Evolutionary conservation across 2,797 vertebrate species (phyloP), one percentile per base, ranked within the genome.

Genomic region (Lepilemur ruficaudatus): DNA sequence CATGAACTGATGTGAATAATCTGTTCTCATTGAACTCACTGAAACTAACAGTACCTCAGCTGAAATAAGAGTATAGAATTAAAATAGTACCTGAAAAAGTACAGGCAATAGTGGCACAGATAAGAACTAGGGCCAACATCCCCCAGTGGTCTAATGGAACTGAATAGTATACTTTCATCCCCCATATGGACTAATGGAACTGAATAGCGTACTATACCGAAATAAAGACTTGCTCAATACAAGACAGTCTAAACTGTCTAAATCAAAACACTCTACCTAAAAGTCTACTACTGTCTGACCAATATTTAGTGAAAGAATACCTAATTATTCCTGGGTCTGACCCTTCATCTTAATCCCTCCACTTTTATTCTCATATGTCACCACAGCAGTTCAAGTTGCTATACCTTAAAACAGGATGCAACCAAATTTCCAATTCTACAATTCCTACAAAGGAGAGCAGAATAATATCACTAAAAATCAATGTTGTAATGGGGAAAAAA

Each of bases 391-490:
- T 93, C 25, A 93, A 80, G 46, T 32, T 35, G 43, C 78, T 50
- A 79, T 50, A 65, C 35, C 50, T 25, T 84, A 84, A 89, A n/a
- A 79, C 13, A 57, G 61, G 48, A 91, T 28, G n/a, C n/a, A 63
- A 78, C 48, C 23, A 12, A 73, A 28, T 48, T 89, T 81, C 65
- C 55, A 93, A 70, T 55, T 89, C 41, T 78, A 69, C 17, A 67
- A 85, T 35, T 30, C 55, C 61, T 85, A 82, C 20, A 78, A 78
- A 88, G 48, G 20, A 89, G 22, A 90, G 69, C 2, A 89, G 20
- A 85, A 91, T 55, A 48, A 93, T 92, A 30, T 52, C 67, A 57
- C 23, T 46, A 89, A 88, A 95, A 78, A 81, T 75, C 61, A 55
- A 38, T 38, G 22, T 18, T 18, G 32, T 65, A 32, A 65, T 17